Evolutionary conservation across 2,888 invertebrate genomes (phyloP).

Genomic region (Dorcus parallelipipedus): DNA sequence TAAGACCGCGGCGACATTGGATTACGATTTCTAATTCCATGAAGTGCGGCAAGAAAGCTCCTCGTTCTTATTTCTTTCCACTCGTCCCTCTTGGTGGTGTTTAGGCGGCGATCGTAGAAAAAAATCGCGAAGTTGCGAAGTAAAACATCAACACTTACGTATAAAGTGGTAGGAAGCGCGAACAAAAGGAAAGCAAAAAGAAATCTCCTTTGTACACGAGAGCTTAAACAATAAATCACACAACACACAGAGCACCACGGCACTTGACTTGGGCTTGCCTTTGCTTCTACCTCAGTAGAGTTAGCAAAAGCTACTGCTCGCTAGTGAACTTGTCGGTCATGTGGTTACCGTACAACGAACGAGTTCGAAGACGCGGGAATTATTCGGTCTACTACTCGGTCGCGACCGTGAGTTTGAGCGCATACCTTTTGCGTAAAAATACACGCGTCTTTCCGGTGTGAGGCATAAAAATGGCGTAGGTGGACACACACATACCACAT

Average conservation of each 20-base stretch:
- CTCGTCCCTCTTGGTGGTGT: too few relatives aligned
- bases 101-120: too few relatives aligned
- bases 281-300: background rate
- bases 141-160: too few relatives aligned
- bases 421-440: background rate
- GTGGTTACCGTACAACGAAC: background rate
- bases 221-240: background rate
- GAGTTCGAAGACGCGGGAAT: constrained; percentile 3
- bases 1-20: too few relatives aligned
- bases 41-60: too few relatives aligned
- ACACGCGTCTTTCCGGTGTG: background rate
- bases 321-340: background rate
- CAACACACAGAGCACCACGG: background rate
- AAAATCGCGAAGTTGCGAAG: too few relatives aligned
- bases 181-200: background rate
- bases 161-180: background rate
- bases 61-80: too few relatives aligned
- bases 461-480: too few relatives aligned
- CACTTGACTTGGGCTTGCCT: background rate
- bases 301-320: background rate
- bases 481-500: too few relatives aligned
- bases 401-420: background rate
- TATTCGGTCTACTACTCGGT: background rate
- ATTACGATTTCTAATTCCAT: too few relatives aligned
- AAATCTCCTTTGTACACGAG: background rate